These are phyloP conservation scores for Gymnarchus niloticus DNA, from an alignment of 2,113 vertebrate species.

Conservation along the genomic window DNA sequence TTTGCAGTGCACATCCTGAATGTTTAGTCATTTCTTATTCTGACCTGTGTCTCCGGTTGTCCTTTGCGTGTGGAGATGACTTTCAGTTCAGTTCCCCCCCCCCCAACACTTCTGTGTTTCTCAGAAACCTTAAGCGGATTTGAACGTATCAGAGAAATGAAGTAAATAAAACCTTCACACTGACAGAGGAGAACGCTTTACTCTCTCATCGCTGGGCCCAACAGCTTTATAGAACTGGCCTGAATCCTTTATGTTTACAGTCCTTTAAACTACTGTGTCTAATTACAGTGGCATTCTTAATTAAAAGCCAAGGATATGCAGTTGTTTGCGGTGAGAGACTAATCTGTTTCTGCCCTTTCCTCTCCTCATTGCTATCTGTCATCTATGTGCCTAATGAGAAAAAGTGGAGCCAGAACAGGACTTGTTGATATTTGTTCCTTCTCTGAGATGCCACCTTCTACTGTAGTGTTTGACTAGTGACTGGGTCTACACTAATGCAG, in stretches of 20 bases:
- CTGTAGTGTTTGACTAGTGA: constrained; percentile 56
- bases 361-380: constrained; percentile 58
- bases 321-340: constrained; percentile 68
- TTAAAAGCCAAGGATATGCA: constrained; percentile 73
- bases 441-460: constrained; percentile 56
- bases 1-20: constrained; percentile 49
- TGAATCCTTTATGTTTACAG: constrained; percentile 57
- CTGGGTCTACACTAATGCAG: constrained; percentile 27
- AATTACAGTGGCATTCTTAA: constrained; percentile 74
- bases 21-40: constrained; percentile 40
- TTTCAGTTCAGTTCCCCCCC: constrained; percentile 50
- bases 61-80: constrained; percentile 57
- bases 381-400: constrained; percentile 71
- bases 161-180: constrained; percentile 44
- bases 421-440: constrained; percentile 66
- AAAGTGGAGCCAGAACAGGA: constrained; percentile 54
- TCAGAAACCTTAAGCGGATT: constrained; percentile 62
- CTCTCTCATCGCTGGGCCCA: constrained; percentile 56
- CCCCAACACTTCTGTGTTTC: constrained; percentile 43
- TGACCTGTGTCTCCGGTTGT: constrained; percentile 63
- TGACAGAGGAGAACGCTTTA: constrained; percentile 58
- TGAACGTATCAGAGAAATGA: constrained; percentile 51
- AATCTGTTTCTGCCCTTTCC: constrained; percentile 61
- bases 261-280: constrained; percentile 68
- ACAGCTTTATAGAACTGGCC: constrained; percentile 59